A percentile compares a stretch with the other conserved stretches of the same genome.
phyloP scores from a whole-genome alignment of 2,113 vertebrate genomes.

The Aplodontia rufa region DNA sequence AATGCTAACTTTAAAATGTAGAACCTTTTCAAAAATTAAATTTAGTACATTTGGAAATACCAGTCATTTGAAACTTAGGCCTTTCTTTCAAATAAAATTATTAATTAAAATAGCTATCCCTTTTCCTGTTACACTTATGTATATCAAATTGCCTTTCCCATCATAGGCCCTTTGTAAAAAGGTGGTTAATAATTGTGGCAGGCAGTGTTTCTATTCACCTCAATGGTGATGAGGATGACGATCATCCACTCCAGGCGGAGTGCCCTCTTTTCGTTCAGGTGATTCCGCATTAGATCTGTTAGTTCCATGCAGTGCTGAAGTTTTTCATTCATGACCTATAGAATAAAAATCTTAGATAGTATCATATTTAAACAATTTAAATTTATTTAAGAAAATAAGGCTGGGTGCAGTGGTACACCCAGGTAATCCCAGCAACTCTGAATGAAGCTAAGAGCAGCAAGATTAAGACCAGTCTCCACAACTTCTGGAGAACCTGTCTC shows the following conservation, averaged over 20 bases:
- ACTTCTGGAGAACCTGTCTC: too few species aligned
- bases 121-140: not conserved
- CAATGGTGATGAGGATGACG: conserved; percentile 96
- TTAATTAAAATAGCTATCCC: not conserved
- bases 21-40: not conserved
- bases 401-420: too few species aligned
- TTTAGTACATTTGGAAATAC: not conserved
- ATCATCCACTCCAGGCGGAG: conserved; percentile 99
- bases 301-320: conserved; percentile 96
- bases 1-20: not conserved
- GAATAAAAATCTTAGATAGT: not conserved
- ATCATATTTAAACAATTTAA: not conserved
- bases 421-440: too few species aligned
- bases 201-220: conserved; percentile 85
- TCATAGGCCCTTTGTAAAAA: too few species aligned
- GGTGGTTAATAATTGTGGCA: too few species aligned
- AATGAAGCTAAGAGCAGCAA: too few species aligned
- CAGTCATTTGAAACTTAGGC: not conserved
- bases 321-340: conserved; percentile 97
- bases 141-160: not conserved
- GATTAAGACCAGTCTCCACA: too few species aligned
- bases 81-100: not conserved
- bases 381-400: not conserved
- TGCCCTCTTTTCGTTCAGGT: conserved; percentile 94
- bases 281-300: conserved; percentile 97